Percentiles rank a stretch among this genome's conserved stretches.
phyloP scores from a whole-genome alignment of 2,888 invertebrate species.

The Agrochola litura region DNA sequence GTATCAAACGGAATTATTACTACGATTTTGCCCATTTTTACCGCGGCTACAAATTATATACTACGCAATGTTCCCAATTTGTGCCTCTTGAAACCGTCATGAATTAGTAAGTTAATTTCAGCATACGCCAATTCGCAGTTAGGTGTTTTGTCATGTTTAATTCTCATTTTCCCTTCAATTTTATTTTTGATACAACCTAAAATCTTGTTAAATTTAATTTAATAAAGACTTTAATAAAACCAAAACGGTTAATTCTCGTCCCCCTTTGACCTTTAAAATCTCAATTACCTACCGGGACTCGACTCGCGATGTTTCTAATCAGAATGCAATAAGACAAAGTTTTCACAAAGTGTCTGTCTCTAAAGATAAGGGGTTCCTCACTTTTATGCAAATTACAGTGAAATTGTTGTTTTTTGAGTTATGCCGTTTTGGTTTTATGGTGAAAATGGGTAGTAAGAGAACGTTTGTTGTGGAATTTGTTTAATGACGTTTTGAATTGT shows the following conservation, averaged over 20 bases:
- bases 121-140: background rate
- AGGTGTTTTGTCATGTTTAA: background rate
- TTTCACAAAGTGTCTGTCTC: constrained; percentile 87
- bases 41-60: constrained; percentile 42
- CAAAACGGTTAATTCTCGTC: constrained; percentile 62
- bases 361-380: constrained; percentile 85
- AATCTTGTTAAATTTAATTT: background rate
- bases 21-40: constrained; percentile 48
- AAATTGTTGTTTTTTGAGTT: constrained; percentile 79
- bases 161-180: background rate
- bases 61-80: constrained; percentile 37
- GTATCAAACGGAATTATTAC: constrained; percentile 55
- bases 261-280: constrained; percentile 79
- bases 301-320: constrained; percentile 75
- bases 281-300: constrained; percentile 76
- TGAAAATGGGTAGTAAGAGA: background rate
- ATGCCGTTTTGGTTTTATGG: constrained; percentile 58
- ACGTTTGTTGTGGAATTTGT: background rate
- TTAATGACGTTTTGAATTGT: background rate
- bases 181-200: background rate
- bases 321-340: constrained; percentile 87
- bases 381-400: constrained; percentile 86
- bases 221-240: constrained; percentile 39
- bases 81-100: constrained; percentile 22
- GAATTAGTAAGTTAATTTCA: constrained; percentile 23